Conservation (phyloP, 2,888 invertebrate genomes). For the Tiliacea aurago region DNA sequence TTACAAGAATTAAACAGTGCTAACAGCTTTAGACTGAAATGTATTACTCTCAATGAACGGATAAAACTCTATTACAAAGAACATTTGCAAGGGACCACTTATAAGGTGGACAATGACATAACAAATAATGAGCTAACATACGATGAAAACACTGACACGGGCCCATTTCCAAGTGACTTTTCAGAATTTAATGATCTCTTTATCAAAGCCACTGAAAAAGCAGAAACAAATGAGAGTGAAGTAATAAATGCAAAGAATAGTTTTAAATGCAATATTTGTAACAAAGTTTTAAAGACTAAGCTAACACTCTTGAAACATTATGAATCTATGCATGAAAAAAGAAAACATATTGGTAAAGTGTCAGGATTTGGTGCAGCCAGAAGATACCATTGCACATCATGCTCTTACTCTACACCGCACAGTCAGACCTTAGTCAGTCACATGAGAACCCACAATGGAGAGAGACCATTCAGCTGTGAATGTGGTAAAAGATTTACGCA, state of each 20-base stretch:
- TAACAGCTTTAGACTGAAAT: slow-evolving; percentile 79
- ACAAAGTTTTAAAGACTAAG: slow-evolving; percentile 79
- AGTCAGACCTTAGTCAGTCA: slow-evolving; percentile 88
- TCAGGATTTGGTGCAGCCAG: slow-evolving; percentile 82
- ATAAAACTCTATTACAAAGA: slow-evolving; percentile 63
- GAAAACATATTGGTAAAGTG: slow-evolving; percentile 80
- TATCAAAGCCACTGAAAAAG: slow-evolving; percentile 7
- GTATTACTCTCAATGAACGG: slow-evolving; percentile 77
- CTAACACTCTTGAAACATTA: slow-evolving; percentile 80
- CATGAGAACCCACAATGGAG: slow-evolving; percentile 85
- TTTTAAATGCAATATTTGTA: slow-evolving; percentile 76
- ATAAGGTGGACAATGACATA: slow-evolving; percentile 36
- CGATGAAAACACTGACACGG: slow-evolving; percentile 52
- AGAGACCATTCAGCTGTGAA: slow-evolving; percentile 84
- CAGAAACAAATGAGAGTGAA: slow-evolving; percentile 4
- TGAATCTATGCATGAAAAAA: slow-evolving; percentile 82
- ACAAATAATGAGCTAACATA: slow-evolving; percentile 10
- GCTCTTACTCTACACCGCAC: slow-evolving; percentile 84
- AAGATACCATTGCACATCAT: slow-evolving; percentile 84
- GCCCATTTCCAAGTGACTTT: slow-evolving; percentile 17
- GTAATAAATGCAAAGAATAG: neutral
- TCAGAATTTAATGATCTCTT: slow-evolving; percentile 35
- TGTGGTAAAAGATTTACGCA: slow-evolving; percentile 88
- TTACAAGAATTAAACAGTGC: slow-evolving; percentile 76
- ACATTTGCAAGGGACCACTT: slow-evolving; percentile 27